Base-by-base conservation (phyloP, 2,888 invertebrate genomes). In the Ditylenchus weischeri region DNA sequence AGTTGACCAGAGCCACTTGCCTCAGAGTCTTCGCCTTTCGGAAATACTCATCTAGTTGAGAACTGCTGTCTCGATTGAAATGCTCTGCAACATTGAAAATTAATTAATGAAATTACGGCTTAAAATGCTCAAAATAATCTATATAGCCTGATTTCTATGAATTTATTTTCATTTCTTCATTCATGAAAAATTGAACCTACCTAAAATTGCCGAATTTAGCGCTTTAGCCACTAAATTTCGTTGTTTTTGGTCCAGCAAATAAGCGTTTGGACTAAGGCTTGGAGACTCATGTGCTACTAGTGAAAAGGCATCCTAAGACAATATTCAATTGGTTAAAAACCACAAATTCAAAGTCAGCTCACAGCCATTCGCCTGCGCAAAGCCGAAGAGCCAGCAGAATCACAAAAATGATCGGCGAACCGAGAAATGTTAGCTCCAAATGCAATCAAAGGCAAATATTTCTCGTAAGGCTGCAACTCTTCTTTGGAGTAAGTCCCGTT, bases 221-320 rank as follows among this genome's bases (percentile, higher is more conserved):
- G 92, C 91, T 82, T 92, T 91, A 87, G 93, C 93, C 70, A 95
- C 91, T 64, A 90, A 90, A 86, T 96, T 95, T 80, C 96, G 88
- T 83, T 93, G 91, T 78, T 90, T 88, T n/a, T 94, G 91, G 85
- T 93, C 90, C 80, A 96, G 87, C 85, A 94, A 93, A 90, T 92
- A 92, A 71, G 93, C 93, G 71, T 95, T 90, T 21, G 94, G 94
- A 85, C 93, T 93, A 83, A 89, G 90, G 93, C 93, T 94, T 43
- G 95, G 96, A 87, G 96, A 94, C 79, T 92, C 90, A 86, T 96
- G 96, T 61, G 95, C 95, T 83, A 96, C 87, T 84, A 96, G 88
- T 87, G 94, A 94, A 87, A 95, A 96, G 83, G 95, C 95, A 86
- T 95, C 92, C 90, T 93, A 87, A 36, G 70, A 50, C 23, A 19